phyloP scores from a whole-genome alignment of 1,140 invertebrate species.

The Augochlora pura region DNA sequence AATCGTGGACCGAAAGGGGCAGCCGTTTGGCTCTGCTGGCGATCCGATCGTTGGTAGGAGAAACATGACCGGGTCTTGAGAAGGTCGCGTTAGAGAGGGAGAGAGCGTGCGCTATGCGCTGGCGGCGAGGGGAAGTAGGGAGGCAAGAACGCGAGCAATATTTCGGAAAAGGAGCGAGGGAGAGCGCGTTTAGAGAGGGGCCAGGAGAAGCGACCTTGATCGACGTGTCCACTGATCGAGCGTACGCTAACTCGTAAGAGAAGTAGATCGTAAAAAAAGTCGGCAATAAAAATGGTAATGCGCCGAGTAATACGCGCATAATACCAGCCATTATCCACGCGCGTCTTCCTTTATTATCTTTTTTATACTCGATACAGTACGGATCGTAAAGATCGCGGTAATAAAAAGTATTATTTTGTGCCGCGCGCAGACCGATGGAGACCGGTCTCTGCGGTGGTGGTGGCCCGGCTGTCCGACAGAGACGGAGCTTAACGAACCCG shows the following conservation, averaged over 20 bases:
- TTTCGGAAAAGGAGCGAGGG: not conserved
- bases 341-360: constrained; percentile 61
- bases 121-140: no score
- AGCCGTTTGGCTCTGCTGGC: no score
- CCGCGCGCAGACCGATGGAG: not conserved
- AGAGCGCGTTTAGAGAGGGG: not conserved
- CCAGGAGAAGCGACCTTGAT: constrained; percentile 40
- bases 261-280: constrained; percentile 59
- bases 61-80: no score
- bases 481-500: constrained; percentile 18
- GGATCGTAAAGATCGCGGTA: constrained; percentile 63
- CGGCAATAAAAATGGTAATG: constrained; percentile 61
- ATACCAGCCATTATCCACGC: constrained; percentile 59
- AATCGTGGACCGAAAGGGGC: no score
- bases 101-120: no score
- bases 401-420: constrained; percentile 66
- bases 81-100: no score
- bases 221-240: constrained; percentile 30
- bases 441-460: not conserved
- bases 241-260: constrained; percentile 32
- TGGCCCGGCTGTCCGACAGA: not conserved
- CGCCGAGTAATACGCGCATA: constrained; percentile 61
- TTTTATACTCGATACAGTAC: constrained; percentile 60
- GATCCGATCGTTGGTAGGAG: no score
- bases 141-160: not conserved